Evolutionary conservation across 2,888 invertebrate genomes (phyloP), one percentile per base, ranked within the genome.

Genomic region (Heliconius hortense): DNA sequence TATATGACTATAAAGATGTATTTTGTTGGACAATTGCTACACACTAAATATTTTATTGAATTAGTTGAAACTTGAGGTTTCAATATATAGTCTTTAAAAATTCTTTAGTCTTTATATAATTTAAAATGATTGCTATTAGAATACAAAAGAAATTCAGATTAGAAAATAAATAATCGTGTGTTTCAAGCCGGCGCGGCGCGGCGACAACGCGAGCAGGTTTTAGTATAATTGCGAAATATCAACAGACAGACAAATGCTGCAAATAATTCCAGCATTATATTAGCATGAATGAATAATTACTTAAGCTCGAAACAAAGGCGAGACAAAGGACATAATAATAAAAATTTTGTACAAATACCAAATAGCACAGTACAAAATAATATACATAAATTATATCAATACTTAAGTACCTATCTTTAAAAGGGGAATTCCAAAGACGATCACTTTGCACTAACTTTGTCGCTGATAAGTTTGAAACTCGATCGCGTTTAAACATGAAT

Each of bases 371-470:
- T 28, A 28, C 67, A 68, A 48, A 53, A 18, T 18, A 18, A 48
- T 48, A 28, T 69, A 31, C 31, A 69, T 31, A 69, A 53, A 31
- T 53, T 53, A 53, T 69, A 39, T 64, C 39, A 39, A 64, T 28
- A 28, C 26, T 53, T 21, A 28, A 28, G 43, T 43, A 43, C 43
- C 48, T 31, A 53, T 53, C 31, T 69, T 7, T 28, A 31, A 26
- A 67, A 53, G 31, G 53, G 13, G 53, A 53, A 53, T 53, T 48
- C 53, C 53, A n/a, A 69, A 31, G 53, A 69, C 48, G 67, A 31
- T 68, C 68, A 53, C 68, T 31, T 53, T 21, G 68, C 53, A 53
- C 28, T 31, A 53, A 69, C 28, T 69, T 69, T 53, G 68, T 69
- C 53, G 28, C 53, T 53, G 68, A 69, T 53, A 53, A 53, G n/a